Evolutionary conservation across 1,140 invertebrate genomes (phyloP), one percentile per base, ranked within the genome.

Genomic region (Philopotamus ludificatus): DNA sequence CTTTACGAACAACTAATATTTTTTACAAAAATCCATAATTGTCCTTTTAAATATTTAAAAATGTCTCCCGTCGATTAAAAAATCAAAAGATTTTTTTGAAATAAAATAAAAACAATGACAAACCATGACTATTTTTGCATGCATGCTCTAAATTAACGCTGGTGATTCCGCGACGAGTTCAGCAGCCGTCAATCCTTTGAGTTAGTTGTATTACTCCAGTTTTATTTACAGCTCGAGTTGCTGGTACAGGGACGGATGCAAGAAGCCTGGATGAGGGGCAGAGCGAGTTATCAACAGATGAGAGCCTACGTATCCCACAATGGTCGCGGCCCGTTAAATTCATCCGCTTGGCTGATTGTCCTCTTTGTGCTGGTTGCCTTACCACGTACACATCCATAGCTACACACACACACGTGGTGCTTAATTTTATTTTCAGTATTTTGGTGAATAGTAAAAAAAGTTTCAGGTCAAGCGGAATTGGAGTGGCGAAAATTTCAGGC

Each of bases 311-410:
- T 57, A 42, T 41, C 62, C 60, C 63, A 58, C 67, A 65, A 64
- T 62, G 63, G 44, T 57, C 59, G 57, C 8, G 50, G 58, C 67
- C 67, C 67, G 67, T 69, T 69, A 69, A 69, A 69, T 69, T 69
- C 67, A 45, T 69, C 44, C 67, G 67, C 67, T 58, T 60, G 44
- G 67, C 63, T 65, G 63, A 15, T 23, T 55, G 58, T 62, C 58
- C 58, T 44, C 65, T 59, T 66, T 60, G 55, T 60, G 53, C 49
- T 20, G 8, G 9, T 4, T 45, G 4, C 4, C 44, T 45, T n/a
- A n/a, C n/a, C n/a, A n/a, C n/a, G 22, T 51, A 51, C 49, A 23
- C 49, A 23, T 47, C 9, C 49, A 22, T 22, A 23, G 8, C 8
- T 47, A 47, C 44, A 12, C 28, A 34, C 12, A 12, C 28, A 34